Base-by-base conservation (phyloP, 2,888 invertebrate genomes). In the Monochamus alternatus region DNA sequence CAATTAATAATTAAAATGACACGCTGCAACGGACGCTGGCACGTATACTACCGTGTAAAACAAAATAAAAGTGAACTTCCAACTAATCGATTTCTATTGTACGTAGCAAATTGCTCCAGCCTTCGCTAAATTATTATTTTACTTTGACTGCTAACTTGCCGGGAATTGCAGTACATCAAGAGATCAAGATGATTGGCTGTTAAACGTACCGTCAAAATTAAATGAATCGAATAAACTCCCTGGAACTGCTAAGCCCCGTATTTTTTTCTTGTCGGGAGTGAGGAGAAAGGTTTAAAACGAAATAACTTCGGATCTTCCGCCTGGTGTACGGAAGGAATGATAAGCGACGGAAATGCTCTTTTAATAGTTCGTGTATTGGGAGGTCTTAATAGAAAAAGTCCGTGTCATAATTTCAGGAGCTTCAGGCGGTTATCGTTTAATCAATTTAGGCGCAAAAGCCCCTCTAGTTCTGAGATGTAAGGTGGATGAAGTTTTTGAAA, bases 81-180 rank as follows among this genome's bases (percentile, higher is more conserved):
- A 65, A 14, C 30, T 51, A 65, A 51, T 51, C 47, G 64, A 47
- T 65, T 30, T 30, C 64, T 65, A 65, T 65, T 65, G 64, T 65
- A 31, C 47, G 47, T 64, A 65, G 3, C 30, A 65, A 65, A 65
- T 51, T 51, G 64, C 14, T 47, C 31, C 3, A 47, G 30, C 47
- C 47, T 65, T 65, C 64, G 30, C 30, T 65, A 65, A 30, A 65
- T 65, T 65, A 63, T 63, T 63, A 65, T 65, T 65, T 65, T 65
- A 65, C 47, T 65, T 65, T 65, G 64, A 65, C 47, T 65, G 64
- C 64, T 65, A 65, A 47, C 64, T 51, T 43, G 44, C 47, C 47
- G 30, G 64, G 47, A 51, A 65, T 47, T 51, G 64, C 51, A 65
- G 64, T 65, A 65, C 64, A 51, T 65, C 64, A 65, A 65, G 44